A percentile compares a stretch with the other conserved stretches of the same genome.
phyloP scores from a whole-genome alignment of 2,113 vertebrate genomes.

The Ursus arctos region DNA sequence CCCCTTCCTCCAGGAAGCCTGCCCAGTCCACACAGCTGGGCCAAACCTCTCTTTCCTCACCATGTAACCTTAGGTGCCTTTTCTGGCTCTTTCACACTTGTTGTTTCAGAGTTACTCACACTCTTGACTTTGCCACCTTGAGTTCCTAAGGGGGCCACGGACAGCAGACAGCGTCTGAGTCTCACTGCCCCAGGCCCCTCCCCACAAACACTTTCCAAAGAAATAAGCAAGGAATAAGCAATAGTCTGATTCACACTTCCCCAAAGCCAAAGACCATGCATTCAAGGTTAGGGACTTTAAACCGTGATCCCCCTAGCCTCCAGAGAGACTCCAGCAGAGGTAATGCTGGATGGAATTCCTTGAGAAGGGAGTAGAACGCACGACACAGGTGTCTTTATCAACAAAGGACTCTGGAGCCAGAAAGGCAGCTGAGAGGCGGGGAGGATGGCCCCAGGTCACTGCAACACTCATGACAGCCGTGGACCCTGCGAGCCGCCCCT shows the following conservation, averaged over 20 bases:
- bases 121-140: background rate
- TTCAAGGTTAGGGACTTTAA: background rate
- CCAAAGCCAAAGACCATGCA: background rate
- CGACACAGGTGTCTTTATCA: background rate
- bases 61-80: background rate
- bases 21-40: background rate
- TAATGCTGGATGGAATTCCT: background rate
- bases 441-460: background rate
- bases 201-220: background rate
- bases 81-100: background rate
- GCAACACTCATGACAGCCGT: accelerated
- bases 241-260: background rate
- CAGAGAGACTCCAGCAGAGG: background rate
- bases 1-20: conserved; percentile 23
- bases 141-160: background rate
- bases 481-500: accelerated
- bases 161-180: background rate
- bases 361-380: accelerated
- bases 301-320: background rate
- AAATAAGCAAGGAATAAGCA: background rate
- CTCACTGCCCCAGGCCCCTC: background rate
- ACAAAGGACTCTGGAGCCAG: background rate
- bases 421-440: background rate
- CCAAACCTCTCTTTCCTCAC: background rate
- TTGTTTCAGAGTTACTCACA: background rate